Conservation (phyloP, 1,140 invertebrate genomes). For the Drosophila nannoptera region DNA sequence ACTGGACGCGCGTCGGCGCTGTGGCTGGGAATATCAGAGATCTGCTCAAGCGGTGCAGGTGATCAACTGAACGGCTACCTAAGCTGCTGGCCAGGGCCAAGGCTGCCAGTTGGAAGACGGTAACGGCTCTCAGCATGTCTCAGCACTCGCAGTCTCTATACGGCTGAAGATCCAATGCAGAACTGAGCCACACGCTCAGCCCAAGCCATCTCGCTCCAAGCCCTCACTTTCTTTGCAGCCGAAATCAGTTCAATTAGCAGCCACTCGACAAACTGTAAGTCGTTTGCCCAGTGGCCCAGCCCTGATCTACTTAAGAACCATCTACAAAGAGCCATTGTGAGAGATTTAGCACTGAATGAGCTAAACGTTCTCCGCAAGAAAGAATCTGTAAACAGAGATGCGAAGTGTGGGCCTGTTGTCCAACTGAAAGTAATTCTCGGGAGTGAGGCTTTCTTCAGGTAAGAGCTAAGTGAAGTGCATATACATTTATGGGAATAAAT, state of each 20-base stretch:
- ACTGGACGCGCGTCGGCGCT: conserved; percentile 72
- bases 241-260: conserved; percentile 64
- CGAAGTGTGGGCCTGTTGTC: neutral
- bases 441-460: too few relatives aligned
- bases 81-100: conserved; percentile 6
- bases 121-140: conserved; percentile 27
- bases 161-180: conserved; percentile 21
- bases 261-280: conserved; percentile 23
- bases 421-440: conserved; percentile 8
- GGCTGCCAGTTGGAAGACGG: neutral
- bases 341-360: conserved; percentile 11
- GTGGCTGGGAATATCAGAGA: conserved; percentile 72
- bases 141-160: neutral
- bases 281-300: conserved; percentile 13
- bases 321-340: conserved; percentile 17
- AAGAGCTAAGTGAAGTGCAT: too few relatives aligned
- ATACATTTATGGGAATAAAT: too few relatives aligned
- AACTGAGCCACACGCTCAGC: conserved; percentile 30
- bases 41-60: conserved; percentile 57
- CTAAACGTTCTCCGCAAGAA: conserved; percentile 7
- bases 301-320: conserved; percentile 39
- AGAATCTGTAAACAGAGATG: neutral
- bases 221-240: conserved; percentile 56
- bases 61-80: conserved; percentile 3
- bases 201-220: conserved; percentile 47